phyloP scores from a whole-genome alignment of 2,113 vertebrate species.

The Hymenochirus boettgeri region DNA sequence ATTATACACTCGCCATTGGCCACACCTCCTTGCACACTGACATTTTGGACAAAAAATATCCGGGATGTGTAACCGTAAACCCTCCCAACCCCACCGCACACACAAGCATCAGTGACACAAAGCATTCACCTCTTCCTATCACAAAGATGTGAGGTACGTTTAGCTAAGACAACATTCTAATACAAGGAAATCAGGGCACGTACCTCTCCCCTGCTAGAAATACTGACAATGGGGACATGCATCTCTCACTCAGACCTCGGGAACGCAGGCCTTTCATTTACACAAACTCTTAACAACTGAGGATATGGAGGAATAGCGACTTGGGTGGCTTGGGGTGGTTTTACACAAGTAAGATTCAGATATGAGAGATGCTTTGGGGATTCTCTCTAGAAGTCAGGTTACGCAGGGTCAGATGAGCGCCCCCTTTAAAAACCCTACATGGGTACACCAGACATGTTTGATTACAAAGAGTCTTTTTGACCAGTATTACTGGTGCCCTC shows the following conservation, averaged over 20 bases:
- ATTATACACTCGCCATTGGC: too few relatives aligned
- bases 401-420: constrained; percentile 17
- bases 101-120: constrained; percentile 3
- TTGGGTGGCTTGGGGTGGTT: constrained; percentile 2
- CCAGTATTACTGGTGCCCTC: constrained; percentile 6
- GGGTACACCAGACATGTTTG: constrained; percentile 12
- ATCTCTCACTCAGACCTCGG: constrained; percentile 12
- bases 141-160: constrained; percentile 15
- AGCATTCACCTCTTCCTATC: constrained; percentile 4
- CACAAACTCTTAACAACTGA: constrained; percentile 18
- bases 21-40: too few relatives aligned
- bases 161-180: constrained; percentile 24
- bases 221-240: constrained; percentile 4
- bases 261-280: constrained; percentile 13
- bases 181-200: background rate
- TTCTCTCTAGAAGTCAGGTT: constrained; percentile 23
- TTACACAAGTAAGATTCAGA: constrained; percentile 31
- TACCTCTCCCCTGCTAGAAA: background rate
- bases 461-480: constrained; percentile 7
- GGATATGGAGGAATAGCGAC: constrained; percentile 29
- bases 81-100: constrained; percentile 12
- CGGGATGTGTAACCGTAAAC: background rate
- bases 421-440: constrained; percentile 8
- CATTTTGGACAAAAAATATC: background rate
- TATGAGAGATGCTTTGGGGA: constrained; percentile 27